A percentile compares a stretch with the other conserved stretches of the same genome.
These are phyloP conservation scores for Phenacoccus solenopsis DNA, from an alignment of 1,140 invertebrate species.

Conservation along the genomic window DNA sequence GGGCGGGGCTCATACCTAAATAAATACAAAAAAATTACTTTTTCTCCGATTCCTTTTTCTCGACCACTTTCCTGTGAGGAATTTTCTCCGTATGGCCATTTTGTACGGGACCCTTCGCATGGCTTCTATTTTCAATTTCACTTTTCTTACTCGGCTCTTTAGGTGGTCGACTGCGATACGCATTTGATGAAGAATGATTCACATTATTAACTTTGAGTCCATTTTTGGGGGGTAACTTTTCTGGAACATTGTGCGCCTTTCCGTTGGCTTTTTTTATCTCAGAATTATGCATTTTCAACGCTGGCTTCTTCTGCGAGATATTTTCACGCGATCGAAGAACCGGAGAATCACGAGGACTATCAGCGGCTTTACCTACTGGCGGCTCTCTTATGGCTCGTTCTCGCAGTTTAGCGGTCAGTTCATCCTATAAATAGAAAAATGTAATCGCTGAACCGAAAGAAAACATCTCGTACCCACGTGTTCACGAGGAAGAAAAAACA, in stretches of 20 bases:
- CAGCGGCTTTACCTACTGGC: constrained; percentile 29
- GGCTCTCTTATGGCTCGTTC: constrained; percentile 30
- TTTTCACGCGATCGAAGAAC: constrained; percentile 14
- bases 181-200: not conserved
- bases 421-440: not conserved
- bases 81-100: not conserved
- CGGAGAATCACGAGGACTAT: constrained; percentile 24
- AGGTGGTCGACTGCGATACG: not conserved
- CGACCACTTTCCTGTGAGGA: not conserved
- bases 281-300: not conserved
- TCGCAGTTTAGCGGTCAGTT: constrained; percentile 19
- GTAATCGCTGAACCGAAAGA: not conserved
- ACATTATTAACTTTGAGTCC: not conserved
- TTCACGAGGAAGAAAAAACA: too few species aligned
- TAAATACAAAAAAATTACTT: too few species aligned
- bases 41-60: not conserved
- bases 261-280: not conserved
- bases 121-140: not conserved
- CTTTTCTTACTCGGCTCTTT: not conserved
- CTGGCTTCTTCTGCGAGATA: constrained; percentile 4
- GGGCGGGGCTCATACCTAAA: too few species aligned
- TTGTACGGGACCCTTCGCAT: not conserved
- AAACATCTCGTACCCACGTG: too few species aligned
- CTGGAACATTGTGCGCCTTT: not conserved
- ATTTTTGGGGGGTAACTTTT: not conserved